Conservation (phyloP, 2,113 vertebrate species). For the Chiloscyllium plagiosum region DNA sequence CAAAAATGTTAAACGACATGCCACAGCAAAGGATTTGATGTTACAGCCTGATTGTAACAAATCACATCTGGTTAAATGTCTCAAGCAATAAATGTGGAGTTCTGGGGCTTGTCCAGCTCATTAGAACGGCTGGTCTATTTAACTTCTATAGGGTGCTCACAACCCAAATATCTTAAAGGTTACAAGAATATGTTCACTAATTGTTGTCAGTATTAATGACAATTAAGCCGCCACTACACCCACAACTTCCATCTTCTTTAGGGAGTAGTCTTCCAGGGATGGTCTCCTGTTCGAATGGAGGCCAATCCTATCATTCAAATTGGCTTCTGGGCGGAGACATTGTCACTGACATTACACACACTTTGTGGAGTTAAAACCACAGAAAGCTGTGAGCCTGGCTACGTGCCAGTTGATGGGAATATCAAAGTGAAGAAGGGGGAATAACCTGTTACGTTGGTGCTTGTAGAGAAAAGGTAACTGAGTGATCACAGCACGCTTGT, state of each 20-base stretch:
- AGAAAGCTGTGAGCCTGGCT: neutral
- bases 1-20: neutral
- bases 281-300: neutral
- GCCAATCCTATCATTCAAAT: neutral
- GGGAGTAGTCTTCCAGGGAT: neutral
- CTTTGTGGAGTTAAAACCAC: neutral
- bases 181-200: neutral
- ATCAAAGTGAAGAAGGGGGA: neutral
- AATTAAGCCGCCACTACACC: neutral
- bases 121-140: neutral
- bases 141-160: neutral
- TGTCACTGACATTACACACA: neutral
- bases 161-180: neutral
- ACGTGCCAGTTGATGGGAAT: neutral
- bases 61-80: constrained; percentile 14
- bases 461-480: neutral
- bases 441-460: neutral
- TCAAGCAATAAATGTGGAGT: neutral
- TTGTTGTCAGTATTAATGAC: neutral
- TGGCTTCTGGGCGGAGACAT: neutral
- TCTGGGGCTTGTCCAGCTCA: neutral
- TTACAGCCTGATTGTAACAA: constrained; percentile 7
- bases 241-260: neutral
- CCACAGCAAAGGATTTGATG: constrained; percentile 6
- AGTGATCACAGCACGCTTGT: neutral